Conservation (phyloP, 2,113 vertebrate species). For the Anarrhichthys ocellatus region DNA sequence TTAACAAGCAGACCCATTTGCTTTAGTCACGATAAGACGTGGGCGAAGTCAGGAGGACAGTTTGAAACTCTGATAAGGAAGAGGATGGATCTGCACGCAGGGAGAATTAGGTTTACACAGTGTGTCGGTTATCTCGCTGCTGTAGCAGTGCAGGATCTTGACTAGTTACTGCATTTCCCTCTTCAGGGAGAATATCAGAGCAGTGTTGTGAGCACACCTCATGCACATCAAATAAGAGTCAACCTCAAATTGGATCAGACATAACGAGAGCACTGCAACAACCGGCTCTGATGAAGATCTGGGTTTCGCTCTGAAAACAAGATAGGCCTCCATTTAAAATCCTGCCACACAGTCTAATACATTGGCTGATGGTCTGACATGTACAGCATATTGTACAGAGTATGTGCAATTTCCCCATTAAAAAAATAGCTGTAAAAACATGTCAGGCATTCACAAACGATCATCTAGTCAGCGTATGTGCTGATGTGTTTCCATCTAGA, state of each 20-base stretch:
- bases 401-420: conserved; percentile 32
- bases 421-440: conserved; percentile 48
- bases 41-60: conserved; percentile 54
- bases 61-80: conserved; percentile 44
- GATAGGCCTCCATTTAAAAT: conserved; percentile 43
- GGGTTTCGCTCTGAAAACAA: conserved; percentile 47
- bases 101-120: conserved; percentile 49
- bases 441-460: conserved; percentile 23
- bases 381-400: conserved; percentile 7
- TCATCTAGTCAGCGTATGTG: neutral
- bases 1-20: conserved; percentile 61
- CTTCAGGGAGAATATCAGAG: conserved; percentile 60
- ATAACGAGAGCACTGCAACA: conserved; percentile 69
- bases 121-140: conserved; percentile 32
- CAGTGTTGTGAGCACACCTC: conserved; percentile 60
- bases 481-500: conserved; percentile 32
- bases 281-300: conserved; percentile 69
- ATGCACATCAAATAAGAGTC: conserved; percentile 62
- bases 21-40: conserved; percentile 49
- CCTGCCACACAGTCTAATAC: conserved; percentile 52
- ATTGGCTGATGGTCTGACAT: conserved; percentile 22
- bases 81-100: conserved; percentile 39
- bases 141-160: conserved; percentile 37
- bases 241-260: conserved; percentile 67
- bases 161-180: conserved; percentile 49